Evolutionary conservation across 2,113 vertebrate species (phyloP), one percentile per base, ranked within the genome.

Genomic region (Chloroceryle aenea): DNA sequence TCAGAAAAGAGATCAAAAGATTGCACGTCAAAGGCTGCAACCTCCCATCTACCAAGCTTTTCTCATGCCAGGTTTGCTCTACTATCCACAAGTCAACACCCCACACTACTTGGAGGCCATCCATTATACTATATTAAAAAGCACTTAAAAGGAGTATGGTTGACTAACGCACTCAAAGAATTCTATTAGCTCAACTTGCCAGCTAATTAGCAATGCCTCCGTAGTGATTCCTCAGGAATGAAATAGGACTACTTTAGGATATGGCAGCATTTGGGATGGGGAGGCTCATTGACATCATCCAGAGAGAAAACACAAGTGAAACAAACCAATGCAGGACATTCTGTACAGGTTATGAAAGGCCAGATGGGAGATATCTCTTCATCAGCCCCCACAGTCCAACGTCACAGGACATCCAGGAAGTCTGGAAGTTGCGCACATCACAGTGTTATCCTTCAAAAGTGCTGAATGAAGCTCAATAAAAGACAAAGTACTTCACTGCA

Each of bases 1-100:
- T 90, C 76, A 77, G 47, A 80, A 84, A 91, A 53, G n/a, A 95
- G 43, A 93, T 88, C 75, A 90, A 95, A 93, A 55, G 29, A 80
- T 40, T 93, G 47, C 42, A 74, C 45, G 42, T 55, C 87, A 94
- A 87, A 67, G 53, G 63, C 75, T 90, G 55, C 71, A 91, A 34
- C 59, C 82, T 96, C 75, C 42, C 79, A 84, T 67, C 75, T 63
- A 79, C 74, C 82, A 77, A 56, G 55, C 38, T 83, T 36, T 88
- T 88, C 48, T 80, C 71, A 76, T 16, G 87, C 63, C 92, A 92
- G 85, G 59, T 93, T 96, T 91, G 82, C 34, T 86, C 75, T 59
- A 71, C 75, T 79, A 86, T 63, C 75, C 87, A 66, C 63, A 87
- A 73, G 53, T 74, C 69, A 89, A 72, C 71, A 79, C 38, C 38